Evolutionary conservation across 1,140 invertebrate genomes (phyloP).

Genomic region (Ooceraea biroi): DNA sequence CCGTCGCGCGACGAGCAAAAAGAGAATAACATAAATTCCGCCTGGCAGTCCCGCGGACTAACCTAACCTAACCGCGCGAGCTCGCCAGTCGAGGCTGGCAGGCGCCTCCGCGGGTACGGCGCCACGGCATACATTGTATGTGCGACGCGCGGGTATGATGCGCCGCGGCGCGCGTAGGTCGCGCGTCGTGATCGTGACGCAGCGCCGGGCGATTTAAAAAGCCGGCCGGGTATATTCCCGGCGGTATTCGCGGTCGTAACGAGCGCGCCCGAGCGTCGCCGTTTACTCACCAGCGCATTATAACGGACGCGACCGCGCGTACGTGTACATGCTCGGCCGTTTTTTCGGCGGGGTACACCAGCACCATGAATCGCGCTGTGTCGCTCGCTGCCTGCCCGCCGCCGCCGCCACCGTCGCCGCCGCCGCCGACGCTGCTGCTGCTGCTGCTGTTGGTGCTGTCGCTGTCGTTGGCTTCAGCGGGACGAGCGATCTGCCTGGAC

Average conservation of each 20-base stretch:
- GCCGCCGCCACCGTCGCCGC: not conserved
- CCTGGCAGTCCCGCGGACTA: slow-evolving; percentile 77
- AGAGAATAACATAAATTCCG: slow-evolving; percentile 76
- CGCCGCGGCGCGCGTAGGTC: not conserved
- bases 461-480: slow-evolving; percentile 40
- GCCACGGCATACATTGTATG: not conserved
- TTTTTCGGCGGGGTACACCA: slow-evolving; percentile 71
- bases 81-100: slow-evolving; percentile 36
- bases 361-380: slow-evolving; percentile 69
- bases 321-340: slow-evolving; percentile 70
- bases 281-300: slow-evolving; percentile 75
- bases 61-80: slow-evolving; percentile 81
- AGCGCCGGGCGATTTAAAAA: slow-evolving; percentile 45
- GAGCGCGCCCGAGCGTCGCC: not conserved
- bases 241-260: too few relatives aligned
- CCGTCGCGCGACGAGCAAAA: slow-evolving; percentile 63
- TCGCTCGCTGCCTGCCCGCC: slow-evolving; percentile 35
- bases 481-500: slow-evolving; percentile 34
- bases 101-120: slow-evolving; percentile 9
- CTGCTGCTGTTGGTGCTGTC: not conserved
- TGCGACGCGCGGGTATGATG: not conserved
- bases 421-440: not conserved
- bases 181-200: not conserved
- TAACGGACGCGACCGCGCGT: slow-evolving; percentile 64
- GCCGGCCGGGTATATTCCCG: slow-evolving; percentile 6